Percentiles rank a stretch among this genome's conserved stretches.
phyloP scores from a whole-genome alignment of 1,140 invertebrate genomes.

The Carcinoscorpius rotundicauda region DNA sequence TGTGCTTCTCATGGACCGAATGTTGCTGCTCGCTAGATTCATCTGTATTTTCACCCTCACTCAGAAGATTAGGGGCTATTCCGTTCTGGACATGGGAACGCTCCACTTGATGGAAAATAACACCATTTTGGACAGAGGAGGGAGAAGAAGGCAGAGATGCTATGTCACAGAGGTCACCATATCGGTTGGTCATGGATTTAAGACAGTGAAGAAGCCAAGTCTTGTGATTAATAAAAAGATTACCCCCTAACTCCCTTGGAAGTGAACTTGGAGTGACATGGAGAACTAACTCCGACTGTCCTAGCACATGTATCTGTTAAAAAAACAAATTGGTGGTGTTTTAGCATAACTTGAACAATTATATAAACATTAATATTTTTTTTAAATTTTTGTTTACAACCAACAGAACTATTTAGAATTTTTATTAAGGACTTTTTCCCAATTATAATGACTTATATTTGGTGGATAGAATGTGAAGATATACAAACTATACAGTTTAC shows the following conservation, averaged over 20 bases:
- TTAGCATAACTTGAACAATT: too few species aligned
- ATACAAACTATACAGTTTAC: too few species aligned
- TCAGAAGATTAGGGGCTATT: neutral
- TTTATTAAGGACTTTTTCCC: too few species aligned
- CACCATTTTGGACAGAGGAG: neutral
- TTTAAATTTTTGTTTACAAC: too few species aligned
- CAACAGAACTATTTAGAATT: too few species aligned
- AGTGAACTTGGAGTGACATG: constrained; percentile 56
- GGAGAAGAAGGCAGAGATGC: constrained; percentile 13
- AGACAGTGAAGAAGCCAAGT: constrained; percentile 68
- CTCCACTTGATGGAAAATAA: neutral
- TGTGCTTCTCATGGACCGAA: constrained; percentile 33
- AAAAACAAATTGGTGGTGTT: too few species aligned
- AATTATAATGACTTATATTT: too few species aligned
- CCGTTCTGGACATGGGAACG: constrained; percentile 1
- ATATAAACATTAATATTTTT: too few species aligned
- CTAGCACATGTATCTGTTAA: constrained; percentile 73
- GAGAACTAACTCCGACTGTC: constrained; percentile 49
- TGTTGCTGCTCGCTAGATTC: constrained; percentile 14
- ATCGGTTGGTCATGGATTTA: constrained; percentile 50
- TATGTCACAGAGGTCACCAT: constrained; percentile 33
- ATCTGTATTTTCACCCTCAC: constrained; percentile 14
- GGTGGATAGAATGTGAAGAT: too few species aligned
- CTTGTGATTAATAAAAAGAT: constrained; percentile 69
- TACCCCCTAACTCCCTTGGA: constrained; percentile 73